These are phyloP conservation scores for Chaunax sp. DNA, from an alignment of 2,797 vertebrate species.

Conservation along the genomic window DNA sequence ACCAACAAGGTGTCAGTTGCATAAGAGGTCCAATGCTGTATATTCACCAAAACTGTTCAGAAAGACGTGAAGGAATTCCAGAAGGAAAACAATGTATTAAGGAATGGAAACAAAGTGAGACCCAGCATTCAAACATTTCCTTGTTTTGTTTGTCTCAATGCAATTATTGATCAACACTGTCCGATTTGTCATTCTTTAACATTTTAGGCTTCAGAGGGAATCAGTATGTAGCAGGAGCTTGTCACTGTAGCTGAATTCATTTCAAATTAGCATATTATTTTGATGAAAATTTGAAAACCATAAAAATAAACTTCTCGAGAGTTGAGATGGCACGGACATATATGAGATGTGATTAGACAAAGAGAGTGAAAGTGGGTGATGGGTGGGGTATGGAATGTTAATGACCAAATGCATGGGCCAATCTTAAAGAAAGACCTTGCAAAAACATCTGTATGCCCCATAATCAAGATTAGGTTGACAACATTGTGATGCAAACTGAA, in stretches of 20 bases:
- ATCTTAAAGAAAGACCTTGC: constrained; percentile 40
- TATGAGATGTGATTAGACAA: constrained; percentile 35
- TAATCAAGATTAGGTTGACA: constrained; percentile 56
- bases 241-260: background rate
- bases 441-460: constrained; percentile 55
- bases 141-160: constrained; percentile 68
- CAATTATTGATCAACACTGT: constrained; percentile 85
- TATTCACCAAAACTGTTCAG: constrained; percentile 92
- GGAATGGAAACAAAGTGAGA: constrained; percentile 91
- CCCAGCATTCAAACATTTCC: constrained; percentile 85
- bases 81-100: constrained; percentile 93
- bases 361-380: constrained; percentile 33
- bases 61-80: constrained; percentile 75
- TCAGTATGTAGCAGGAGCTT: constrained; percentile 5
- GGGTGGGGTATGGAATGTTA: constrained; percentile 79
- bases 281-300: constrained; percentile 40
- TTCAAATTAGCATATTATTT: constrained; percentile 28
- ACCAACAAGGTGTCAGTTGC: constrained; percentile 83
- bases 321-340: constrained; percentile 18
- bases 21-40: constrained; percentile 88
- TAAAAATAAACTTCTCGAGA: constrained; percentile 10
- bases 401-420: constrained; percentile 56
- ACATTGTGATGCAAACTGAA: constrained; percentile 69
- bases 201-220: constrained; percentile 28
- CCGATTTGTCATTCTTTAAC: constrained; percentile 60